These are phyloP conservation scores for Megalonaias nervosa DNA, from an alignment of 1,140 invertebrate genomes.

Conservation along the genomic window DNA sequence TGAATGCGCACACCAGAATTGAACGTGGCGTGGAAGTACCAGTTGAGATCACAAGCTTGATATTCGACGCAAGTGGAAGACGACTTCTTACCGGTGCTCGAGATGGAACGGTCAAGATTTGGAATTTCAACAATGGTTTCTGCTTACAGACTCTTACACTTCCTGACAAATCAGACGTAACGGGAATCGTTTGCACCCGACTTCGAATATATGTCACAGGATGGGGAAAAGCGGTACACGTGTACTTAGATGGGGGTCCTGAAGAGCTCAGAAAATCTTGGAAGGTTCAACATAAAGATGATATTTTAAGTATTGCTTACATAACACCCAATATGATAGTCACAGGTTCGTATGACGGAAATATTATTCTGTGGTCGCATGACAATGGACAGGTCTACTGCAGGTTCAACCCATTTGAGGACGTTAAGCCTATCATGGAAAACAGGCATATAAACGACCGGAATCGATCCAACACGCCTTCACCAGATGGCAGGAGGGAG, in stretches of 20 bases:
- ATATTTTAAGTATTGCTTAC: slow-evolving; percentile 77
- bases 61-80: slow-evolving; percentile 81
- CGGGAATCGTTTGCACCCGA: slow-evolving; percentile 42
- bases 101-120: slow-evolving; percentile 80
- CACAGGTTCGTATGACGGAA: slow-evolving; percentile 80
- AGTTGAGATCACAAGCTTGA: slow-evolving; percentile 84
- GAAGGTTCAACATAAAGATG: slow-evolving; percentile 80
- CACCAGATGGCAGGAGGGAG: neutral
- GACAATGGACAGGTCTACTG: slow-evolving; percentile 81
- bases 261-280: slow-evolving; percentile 74
- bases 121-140: slow-evolving; percentile 85
- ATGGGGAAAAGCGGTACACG: slow-evolving; percentile 80
- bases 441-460: slow-evolving; percentile 8
- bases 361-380: slow-evolving; percentile 83
- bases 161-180: slow-evolving; percentile 38
- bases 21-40: slow-evolving; percentile 72
- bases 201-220: slow-evolving; percentile 80
- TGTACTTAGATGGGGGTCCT: slow-evolving; percentile 77
- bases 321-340: slow-evolving; percentile 76
- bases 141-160: slow-evolving; percentile 74
- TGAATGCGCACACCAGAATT: slow-evolving; percentile 56
- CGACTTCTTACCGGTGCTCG: slow-evolving; percentile 81
- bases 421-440: slow-evolving; percentile 37
- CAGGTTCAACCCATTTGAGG: slow-evolving; percentile 58
- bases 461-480: neutral